Percentiles rank a stretch among this genome's conserved stretches.
Evolutionary conservation across 2,797 vertebrate genomes (phyloP).

Genomic region (Champsocephalus gunnari): DNA sequence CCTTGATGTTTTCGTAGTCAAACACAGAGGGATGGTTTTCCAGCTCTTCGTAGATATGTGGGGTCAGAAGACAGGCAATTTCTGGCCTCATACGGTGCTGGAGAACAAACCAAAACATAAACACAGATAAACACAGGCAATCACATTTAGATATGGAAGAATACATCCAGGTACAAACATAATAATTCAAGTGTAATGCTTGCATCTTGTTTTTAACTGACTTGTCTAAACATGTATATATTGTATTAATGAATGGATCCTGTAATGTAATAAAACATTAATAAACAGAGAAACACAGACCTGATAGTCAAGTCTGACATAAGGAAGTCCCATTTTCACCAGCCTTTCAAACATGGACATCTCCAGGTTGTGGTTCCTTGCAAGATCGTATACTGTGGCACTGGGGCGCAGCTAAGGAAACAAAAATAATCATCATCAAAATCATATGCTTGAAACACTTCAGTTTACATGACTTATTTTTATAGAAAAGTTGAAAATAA

Average conservation of each 20-base stretch:
- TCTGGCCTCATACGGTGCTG: conserved; percentile 97
- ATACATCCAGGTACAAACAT: background rate
- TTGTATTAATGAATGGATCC: background rate
- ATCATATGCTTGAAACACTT: background rate
- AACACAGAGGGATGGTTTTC: conserved; percentile 94
- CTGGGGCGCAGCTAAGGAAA: conserved; percentile 89
- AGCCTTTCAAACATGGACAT: conserved; percentile 97
- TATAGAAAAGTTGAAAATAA: background rate
- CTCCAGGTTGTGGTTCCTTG: conserved; percentile 93
- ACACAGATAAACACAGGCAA: conserved; percentile 13
- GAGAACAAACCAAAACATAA: conserved; percentile 28
- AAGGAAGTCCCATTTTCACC: conserved; percentile 89
- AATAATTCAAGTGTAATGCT: background rate
- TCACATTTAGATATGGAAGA: background rate
- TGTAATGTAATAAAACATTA: background rate
- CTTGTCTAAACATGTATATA: background rate
- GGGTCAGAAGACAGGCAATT: conserved; percentile 91
- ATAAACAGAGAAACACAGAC: conserved; percentile 71
- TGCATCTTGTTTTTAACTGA: background rate
- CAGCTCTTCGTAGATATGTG: conserved; percentile 91
- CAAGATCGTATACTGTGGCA: conserved; percentile 94
- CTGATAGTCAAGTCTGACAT: conserved; percentile 93
- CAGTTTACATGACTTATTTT: background rate
- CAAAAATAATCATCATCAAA: conserved; percentile 11
- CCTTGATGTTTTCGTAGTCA: conserved; percentile 92